Conservation (phyloP, 2,888 invertebrate species). For the Eurytoma adleriae region DNA sequence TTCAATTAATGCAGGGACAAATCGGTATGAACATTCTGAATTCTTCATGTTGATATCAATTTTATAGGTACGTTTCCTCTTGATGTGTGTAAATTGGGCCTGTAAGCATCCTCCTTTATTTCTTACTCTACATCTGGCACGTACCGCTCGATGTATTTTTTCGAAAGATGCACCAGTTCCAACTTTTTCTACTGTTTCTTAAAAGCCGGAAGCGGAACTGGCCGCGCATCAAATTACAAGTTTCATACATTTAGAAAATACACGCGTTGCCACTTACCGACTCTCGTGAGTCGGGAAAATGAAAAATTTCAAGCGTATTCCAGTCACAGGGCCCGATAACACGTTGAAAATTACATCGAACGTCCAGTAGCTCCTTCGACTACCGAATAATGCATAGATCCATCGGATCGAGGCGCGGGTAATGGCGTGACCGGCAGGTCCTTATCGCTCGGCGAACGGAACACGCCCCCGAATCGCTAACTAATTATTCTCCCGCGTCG, state of each 20-base stretch:
- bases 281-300: no score
- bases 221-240: constrained; percentile 2
- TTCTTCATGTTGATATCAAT: no score
- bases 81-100: no score
- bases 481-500: constrained; percentile 35
- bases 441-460: constrained; percentile 22
- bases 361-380: constrained; percentile 4
- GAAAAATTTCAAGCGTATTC: neutral
- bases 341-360: constrained; percentile 31
- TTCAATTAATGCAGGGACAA: no score
- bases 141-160: no score
- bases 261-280: no score
- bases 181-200: neutral
- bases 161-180: no score
- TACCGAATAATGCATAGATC: constrained; percentile 42
- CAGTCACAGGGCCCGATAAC: constrained; percentile 14
- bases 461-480: constrained; percentile 31
- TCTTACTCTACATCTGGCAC: no score
- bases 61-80: no score
- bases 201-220: neutral
- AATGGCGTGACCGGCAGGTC: constrained; percentile 1
- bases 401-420: constrained; percentile 1
- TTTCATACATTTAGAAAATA: no score
- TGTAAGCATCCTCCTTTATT: no score
- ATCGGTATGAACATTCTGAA: no score